Evolutionary conservation across 2,888 invertebrate species (phyloP), one percentile per base, ranked within the genome.

Genomic region (Trichogramma evanescens): DNA sequence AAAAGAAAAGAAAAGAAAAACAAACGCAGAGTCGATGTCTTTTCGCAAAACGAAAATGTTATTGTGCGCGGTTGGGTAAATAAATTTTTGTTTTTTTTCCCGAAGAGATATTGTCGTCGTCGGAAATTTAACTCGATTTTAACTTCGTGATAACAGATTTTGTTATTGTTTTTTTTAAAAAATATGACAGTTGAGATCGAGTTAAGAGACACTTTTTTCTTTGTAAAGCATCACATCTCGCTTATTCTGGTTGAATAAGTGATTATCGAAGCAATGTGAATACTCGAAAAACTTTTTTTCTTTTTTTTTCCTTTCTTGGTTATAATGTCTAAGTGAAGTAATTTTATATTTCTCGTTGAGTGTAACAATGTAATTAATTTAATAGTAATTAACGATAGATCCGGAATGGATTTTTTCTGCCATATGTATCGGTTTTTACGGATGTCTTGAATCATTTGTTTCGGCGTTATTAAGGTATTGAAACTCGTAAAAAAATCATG

Each of bases 111-210:
- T 26, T 26, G 26, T 26, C 26, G 26, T 26, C 26, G 26, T 26
- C 26, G 26, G 48, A 57, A 38, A 45, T 48, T 2, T 38, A 56
- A 49, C 50, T 44, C 43, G 43, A 54, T 7, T 54, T 56, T 56
- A 63, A 61, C 61, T 63, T 63, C 56, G 54, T 61, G 55, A 54
- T 63, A 61, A 52, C 43, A 56, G 38, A 13, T 9, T 26, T 46
- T 53, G 57, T 63, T 63, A 61, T 61, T 58, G 49, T 13, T 48
- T n/a, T 61, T 49, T 38, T 52, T 10, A 26, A 51, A 51, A 26
- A 26, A n/a, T n/a, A n/a, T 48, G 56, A 41, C 58, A 63, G 63
- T 63, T 61, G 58, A 54, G 53, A n/a, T 9, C 42, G 48, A 45
- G 58, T 13, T n/a, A 13, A 10, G 10, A 10, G 10, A 48, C 48